A percentile compares a stretch with the other conserved stretches of the same genome.
Conservation (phyloP, 2,797 vertebrate species). For the Rhinophrynus dorsalis region DNA sequence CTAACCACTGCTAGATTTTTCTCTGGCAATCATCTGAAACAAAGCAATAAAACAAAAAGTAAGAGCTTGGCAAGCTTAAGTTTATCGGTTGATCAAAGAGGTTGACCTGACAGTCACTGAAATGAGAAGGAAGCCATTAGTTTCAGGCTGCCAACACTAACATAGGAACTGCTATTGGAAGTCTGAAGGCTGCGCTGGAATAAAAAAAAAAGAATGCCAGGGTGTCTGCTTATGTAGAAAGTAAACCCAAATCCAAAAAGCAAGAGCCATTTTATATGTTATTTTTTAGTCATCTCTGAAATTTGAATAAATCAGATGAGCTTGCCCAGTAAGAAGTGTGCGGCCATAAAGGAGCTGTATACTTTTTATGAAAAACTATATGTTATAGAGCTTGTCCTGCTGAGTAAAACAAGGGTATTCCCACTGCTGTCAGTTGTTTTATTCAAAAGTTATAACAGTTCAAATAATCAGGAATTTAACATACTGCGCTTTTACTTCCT, state of each 20-base stretch:
- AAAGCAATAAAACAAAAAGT: constrained; percentile 55
- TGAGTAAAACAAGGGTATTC: too few relatives aligned
- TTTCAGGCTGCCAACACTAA: constrained; percentile 64
- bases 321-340: too few relatives aligned
- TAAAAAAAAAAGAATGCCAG: constrained; percentile 52
- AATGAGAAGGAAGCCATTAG: constrained; percentile 57
- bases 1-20: constrained; percentile 50
- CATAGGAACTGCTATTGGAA: constrained; percentile 44
- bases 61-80: constrained; percentile 52
- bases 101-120: constrained; percentile 58
- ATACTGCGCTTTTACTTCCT: too few relatives aligned
- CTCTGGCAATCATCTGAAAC: constrained; percentile 61
- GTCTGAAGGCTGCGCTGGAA: constrained; percentile 42
- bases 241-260: neutral
- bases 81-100: constrained; percentile 65
- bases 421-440: too few relatives aligned
- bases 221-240: constrained; percentile 55
- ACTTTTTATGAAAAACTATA: too few relatives aligned
- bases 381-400: too few relatives aligned
- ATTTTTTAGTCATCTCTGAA: neutral
- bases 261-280: neutral
- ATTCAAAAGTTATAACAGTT: too few relatives aligned
- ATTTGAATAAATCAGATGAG: neutral
- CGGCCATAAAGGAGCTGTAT: too few relatives aligned
- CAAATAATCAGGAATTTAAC: too few relatives aligned